Base-by-base conservation (phyloP, 2,113 vertebrate genomes). In the Epinephelus fuscoguttatus region DNA sequence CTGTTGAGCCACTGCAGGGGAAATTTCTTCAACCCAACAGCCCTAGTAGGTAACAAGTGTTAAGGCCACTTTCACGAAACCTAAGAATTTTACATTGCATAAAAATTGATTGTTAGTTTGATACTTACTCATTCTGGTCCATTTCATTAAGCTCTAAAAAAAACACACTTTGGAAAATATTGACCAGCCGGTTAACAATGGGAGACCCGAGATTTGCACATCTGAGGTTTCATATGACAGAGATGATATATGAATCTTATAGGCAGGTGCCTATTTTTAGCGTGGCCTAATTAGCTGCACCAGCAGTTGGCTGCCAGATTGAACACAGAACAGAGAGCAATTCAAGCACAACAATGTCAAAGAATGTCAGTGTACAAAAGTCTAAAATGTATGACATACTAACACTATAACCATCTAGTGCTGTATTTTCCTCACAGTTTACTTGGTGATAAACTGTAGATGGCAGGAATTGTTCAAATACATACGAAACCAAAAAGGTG, bases 201-300 rank as follows among this genome's bases (percentile, higher is more conserved):
- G 56, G 17, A 75, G n/a, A 23, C 18, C 33, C 25, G 25, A 62
- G 61, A 33, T 80, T 69, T 67, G 55, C 57, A 82, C 71, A 59
- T 50, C 17, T 42, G 30, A 72, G 72, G 59, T 55, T 74, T 25
- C 53, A 25, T 69, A 17, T 75, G 52, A 75, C 57, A 33, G 53
- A 56, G 49, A 76, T 66, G 77, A 88, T 87, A n/a, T 63, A 75
- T 85, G 59, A 69, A 76, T 84, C 73, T 71, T 84, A 80, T 71
- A 73, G 85, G 59, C 52, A 74, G 68, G 73, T 42, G 53, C 73
- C 60, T 89, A 90, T 91, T 90, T 90, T 82, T 85, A 88, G 70
- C 64, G 19, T 30, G 81, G 79, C 74, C 76, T 89, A 77, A 92
- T 93, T 86, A 86, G 68, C 82, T 30, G 37, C 61, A 63, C 52